Conservation (phyloP, 2,113 vertebrate species). For the Oplegnathus fasciatus region DNA sequence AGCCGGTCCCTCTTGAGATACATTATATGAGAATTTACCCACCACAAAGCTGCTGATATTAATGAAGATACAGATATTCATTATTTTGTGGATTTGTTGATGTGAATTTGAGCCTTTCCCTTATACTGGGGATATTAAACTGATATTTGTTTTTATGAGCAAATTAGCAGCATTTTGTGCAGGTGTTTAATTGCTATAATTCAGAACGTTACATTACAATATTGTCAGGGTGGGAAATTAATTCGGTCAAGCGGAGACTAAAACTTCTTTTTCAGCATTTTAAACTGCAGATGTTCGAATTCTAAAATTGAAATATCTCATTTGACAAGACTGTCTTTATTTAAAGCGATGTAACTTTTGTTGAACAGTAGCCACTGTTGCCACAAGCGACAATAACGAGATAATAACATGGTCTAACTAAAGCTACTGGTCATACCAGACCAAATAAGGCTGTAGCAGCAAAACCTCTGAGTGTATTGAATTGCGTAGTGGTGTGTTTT, state of each 20-base stretch:
- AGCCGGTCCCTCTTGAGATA: constrained; percentile 2
- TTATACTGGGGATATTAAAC: too few relatives aligned
- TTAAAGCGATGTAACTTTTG: too few relatives aligned
- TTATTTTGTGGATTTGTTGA: background rate
- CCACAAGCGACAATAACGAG: too few relatives aligned
- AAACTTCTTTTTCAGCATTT: background rate
- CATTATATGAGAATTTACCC: background rate
- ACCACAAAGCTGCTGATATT: constrained; percentile 8
- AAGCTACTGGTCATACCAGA: too few relatives aligned
- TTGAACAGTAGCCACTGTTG: too few relatives aligned
- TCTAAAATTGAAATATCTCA: too few relatives aligned
- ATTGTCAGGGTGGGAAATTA: background rate
- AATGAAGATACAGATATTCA: background rate
- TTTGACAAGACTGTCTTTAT: background rate
- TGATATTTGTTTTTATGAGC: background rate
- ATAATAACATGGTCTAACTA: too few relatives aligned
- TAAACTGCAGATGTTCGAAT: background rate
- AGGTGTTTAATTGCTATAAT: background rate
- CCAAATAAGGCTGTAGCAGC: too few relatives aligned
- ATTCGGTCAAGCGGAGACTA: background rate
- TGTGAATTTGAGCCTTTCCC: background rate
- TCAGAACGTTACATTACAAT: background rate
- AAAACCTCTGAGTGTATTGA: too few relatives aligned
- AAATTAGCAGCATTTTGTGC: background rate
- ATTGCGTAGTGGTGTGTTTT: too few relatives aligned